A percentile compares a stretch with the other conserved stretches of the same genome.
These are phyloP conservation scores for Paguma larvata DNA, from an alignment of 2,797 vertebrate species.

Conservation along the genomic window DNA sequence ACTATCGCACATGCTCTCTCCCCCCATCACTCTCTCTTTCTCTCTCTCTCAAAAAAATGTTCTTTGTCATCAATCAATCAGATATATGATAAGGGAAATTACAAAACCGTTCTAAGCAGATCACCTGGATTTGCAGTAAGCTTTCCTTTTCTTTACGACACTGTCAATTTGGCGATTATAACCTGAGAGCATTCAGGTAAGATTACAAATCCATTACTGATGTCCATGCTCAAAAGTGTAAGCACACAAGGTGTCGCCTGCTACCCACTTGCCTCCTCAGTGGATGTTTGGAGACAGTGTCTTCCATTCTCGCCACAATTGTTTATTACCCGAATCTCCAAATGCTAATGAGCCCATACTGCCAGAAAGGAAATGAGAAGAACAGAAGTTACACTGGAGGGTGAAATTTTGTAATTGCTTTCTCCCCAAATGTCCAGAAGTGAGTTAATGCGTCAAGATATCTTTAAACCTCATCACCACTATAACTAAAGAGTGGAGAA, in stretches of 20 bases:
- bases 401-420: conserved; percentile 11
- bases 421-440: neutral
- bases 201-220: neutral
- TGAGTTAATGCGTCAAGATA: neutral
- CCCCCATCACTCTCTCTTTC: no score
- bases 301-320: neutral
- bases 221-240: neutral
- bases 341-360: neutral
- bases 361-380: neutral
- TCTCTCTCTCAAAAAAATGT: no score
- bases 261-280: neutral
- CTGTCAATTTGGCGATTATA: neutral
- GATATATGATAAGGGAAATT: neutral
- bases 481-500: neutral
- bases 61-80: neutral
- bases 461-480: neutral
- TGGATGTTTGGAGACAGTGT: neutral
- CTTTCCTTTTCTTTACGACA: neutral
- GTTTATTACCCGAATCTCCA: neutral
- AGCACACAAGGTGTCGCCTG: neutral
- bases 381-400: neutral
- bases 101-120: neutral
- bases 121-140: neutral
- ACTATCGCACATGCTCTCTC: no score
- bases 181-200: neutral